Evolutionary conservation across 1,140 invertebrate genomes (phyloP), one percentile per base, ranked within the genome.

Genomic region (Augochlora pura): DNA sequence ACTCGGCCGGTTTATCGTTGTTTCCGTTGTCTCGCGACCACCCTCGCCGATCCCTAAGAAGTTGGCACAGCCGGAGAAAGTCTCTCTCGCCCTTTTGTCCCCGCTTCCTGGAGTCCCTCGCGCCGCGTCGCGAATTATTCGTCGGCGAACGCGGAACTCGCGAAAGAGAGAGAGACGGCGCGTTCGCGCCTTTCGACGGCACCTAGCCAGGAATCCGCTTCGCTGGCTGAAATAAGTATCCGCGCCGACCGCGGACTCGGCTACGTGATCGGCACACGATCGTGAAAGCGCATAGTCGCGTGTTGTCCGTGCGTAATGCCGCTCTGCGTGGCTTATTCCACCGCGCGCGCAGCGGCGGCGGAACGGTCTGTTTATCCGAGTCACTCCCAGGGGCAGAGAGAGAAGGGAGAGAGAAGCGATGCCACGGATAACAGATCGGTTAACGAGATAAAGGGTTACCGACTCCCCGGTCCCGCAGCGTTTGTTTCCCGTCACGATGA

Each of bases 201-300:
- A 84, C 63, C 62, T 32, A 46, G 85, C 76, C 75, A 87, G 80
- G 85, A 87, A 87, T 87, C 49, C 75, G 86, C 85, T 80, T 87
- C 46, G 85, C 46, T 80, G 52, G 80, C 85, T 76, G 67, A 81
- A 72, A 64, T 27, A 25, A 66, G 57, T 70, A 49, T 62, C 54
- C 74, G 71, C 63, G 64, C 23, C 70, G 39, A 2, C 25, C 10
- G 5, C 25, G 42, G n/a, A 49, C n/a, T n/a, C 54, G 32, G 49
- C 74, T 75, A 67, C 71, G 65, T 60, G 71, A 21, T 21, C 27
- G 12, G 16, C 64, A 23, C 27, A 14, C 81, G 67, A 83, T 81
- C 74, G 84, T 86, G 75, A 86, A 86, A 87, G 77, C 79, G 77
- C 81, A 81, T 49, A 69, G 77, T 72, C 81, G 67, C 77, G 72